Evolutionary conservation across 2,797 vertebrate species (phyloP).

Genomic region (Loriculus beryllinus): DNA sequence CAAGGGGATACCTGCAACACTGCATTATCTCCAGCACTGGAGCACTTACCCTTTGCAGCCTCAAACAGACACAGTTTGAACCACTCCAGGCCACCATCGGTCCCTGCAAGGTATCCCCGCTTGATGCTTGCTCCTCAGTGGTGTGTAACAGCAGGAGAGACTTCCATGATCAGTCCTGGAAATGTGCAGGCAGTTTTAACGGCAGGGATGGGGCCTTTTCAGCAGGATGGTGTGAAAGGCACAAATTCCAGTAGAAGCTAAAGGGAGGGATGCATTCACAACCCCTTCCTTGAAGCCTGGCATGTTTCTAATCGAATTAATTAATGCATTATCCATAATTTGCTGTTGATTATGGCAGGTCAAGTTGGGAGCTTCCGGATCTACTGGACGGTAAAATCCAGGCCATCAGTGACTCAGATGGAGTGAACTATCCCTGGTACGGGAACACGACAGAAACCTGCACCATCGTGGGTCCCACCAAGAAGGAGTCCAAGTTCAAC

Average conservation of each 20-base stretch:
- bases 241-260: neutral
- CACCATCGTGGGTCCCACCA: constrained; percentile 92
- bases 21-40: neutral
- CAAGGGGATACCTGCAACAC: neutral
- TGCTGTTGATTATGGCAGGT: constrained; percentile 75
- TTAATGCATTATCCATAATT: neutral
- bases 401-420: constrained; percentile 96
- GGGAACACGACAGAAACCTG: constrained; percentile 97
- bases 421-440: constrained; percentile 98
- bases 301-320: neutral
- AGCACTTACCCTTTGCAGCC: neutral
- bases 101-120: neutral
- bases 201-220: neutral
- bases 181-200: neutral
- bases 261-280: neutral
- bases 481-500: constrained; percentile 89
- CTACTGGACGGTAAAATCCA: constrained; percentile 88
- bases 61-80: neutral
- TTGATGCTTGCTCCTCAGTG: neutral
- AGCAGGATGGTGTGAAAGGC: neutral
- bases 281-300: neutral
- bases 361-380: constrained; percentile 97
- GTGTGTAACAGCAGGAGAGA: neutral
- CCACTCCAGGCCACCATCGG: neutral
- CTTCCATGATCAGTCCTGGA: neutral